phyloP scores from a whole-genome alignment of 2,113 vertebrate species.

The Pholis gunnellus region DNA sequence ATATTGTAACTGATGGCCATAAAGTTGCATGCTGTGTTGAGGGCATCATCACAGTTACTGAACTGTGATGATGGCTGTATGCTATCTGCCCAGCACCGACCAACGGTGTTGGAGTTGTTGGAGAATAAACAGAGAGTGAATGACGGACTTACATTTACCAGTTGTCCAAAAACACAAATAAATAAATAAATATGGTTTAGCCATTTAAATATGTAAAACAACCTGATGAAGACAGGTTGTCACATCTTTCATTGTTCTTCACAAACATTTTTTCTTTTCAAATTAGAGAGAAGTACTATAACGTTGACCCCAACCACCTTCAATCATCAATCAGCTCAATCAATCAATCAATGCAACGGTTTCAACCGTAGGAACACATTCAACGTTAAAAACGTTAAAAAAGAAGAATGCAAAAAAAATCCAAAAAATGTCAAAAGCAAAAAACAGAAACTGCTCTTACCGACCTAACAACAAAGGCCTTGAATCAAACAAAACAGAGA shows the following conservation, averaged over 20 bases:
- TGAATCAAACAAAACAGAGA: neutral
- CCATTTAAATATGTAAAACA: neutral
- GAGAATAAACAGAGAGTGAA: no score
- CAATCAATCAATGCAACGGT: neutral
- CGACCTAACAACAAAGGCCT: neutral
- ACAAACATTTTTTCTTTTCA: neutral
- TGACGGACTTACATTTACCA: no score
- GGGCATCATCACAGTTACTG: no score
- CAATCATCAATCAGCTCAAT: neutral
- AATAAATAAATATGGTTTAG: neutral
- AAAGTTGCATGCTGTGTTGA: no score
- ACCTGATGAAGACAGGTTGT: neutral
- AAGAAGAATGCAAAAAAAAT: neutral
- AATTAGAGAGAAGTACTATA: neutral
- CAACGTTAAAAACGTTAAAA: no score
- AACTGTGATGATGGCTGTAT: no score
- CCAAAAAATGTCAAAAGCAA: neutral
- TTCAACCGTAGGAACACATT: neutral
- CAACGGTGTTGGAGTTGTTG: no score
- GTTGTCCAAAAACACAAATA: no score
- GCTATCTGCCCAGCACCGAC: no score
- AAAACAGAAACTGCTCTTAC: neutral
- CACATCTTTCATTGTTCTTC: neutral
- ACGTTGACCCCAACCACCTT: neutral
- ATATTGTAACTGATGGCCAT: no score